Evolutionary conservation across 2,888 invertebrate genomes (phyloP).

Genomic region (Barypeithes pellucidus): DNA sequence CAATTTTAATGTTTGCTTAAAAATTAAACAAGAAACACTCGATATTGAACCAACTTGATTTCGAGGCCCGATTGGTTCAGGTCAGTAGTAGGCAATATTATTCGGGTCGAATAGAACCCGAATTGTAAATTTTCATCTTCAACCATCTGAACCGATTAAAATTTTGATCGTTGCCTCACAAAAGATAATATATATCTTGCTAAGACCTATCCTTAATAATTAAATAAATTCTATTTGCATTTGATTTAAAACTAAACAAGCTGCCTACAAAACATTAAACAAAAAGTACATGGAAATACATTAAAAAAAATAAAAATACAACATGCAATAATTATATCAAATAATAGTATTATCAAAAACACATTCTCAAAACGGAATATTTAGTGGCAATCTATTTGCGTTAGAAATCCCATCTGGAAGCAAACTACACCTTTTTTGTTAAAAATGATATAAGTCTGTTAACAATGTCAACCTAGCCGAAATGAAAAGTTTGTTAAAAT

Average conservation of each 20-base stretch:
- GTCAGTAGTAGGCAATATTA: too few relatives aligned
- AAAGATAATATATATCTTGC: too few relatives aligned
- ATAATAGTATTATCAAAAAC: conserved; percentile 5
- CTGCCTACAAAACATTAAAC: not conserved
- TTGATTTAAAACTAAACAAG: conserved; percentile 55
- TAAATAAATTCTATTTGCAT: conserved; percentile 60
- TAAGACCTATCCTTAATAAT: not conserved
- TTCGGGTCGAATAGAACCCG: too few relatives aligned
- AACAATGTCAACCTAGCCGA: conserved; percentile 35
- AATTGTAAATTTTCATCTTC: too few relatives aligned
- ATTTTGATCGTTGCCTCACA: too few relatives aligned
- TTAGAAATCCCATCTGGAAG: conserved; percentile 65
- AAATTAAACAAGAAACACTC: too few relatives aligned
- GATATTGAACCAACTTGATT: too few relatives aligned
- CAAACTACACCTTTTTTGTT: conserved; percentile 72
- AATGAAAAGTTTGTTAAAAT: conserved; percentile 36
- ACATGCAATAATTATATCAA: conserved; percentile 54
- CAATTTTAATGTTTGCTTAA: too few relatives aligned
- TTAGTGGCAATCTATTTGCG: conserved; percentile 55
- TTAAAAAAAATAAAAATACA: conserved; percentile 47
- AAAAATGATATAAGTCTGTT: conserved; percentile 47
- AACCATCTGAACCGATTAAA: too few relatives aligned
- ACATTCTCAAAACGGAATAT: conserved; percentile 46
- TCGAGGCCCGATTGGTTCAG: too few relatives aligned
- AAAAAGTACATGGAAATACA: conserved; percentile 45